These are phyloP conservation scores for Malurus splendens DNA, from an alignment of 2,797 vertebrate genomes.

Conservation along the genomic window DNA sequence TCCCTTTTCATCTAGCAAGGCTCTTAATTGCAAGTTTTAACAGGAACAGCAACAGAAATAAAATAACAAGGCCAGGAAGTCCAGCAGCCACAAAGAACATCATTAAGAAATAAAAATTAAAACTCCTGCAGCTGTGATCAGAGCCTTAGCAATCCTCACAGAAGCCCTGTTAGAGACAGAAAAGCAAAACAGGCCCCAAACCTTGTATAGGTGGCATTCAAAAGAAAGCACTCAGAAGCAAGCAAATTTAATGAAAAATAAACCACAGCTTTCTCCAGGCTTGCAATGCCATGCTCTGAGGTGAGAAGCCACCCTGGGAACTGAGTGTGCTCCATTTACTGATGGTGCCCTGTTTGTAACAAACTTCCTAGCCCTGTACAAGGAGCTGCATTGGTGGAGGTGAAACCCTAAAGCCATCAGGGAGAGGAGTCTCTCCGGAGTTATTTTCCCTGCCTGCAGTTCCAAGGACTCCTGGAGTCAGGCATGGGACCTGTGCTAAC, in stretches of 20 bases:
- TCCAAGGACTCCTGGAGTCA: not conserved
- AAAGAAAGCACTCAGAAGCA: not conserved
- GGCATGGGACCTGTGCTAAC: not conserved
- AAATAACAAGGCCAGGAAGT: not conserved
- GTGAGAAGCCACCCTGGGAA: not conserved
- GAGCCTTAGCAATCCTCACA: not conserved
- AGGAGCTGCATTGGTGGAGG: not conserved
- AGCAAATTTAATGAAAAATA: not conserved
- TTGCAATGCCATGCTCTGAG: not conserved
- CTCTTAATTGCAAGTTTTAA: constrained; percentile 8
- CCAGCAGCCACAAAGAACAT: not conserved
- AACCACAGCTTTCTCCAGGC: not conserved
- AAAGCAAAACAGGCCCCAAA: not conserved
- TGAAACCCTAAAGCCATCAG: not conserved
- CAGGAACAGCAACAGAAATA: not conserved
- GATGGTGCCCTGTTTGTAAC: not conserved
- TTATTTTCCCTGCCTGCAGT: not conserved
- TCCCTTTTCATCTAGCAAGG: not conserved
- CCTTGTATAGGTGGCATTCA: not conserved
- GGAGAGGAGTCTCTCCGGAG: fast-evolving
- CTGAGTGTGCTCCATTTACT: fast-evolving
- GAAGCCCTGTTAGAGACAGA: not conserved
- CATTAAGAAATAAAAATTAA: constrained; percentile 18
- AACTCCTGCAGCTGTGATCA: not conserved
- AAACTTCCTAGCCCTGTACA: not conserved